A percentile compares a stretch with the other conserved stretches of the same genome.
These are phyloP conservation scores for Amblyraja radiata DNA, from an alignment of 2,797 vertebrate genomes.

Conservation along the genomic window DNA sequence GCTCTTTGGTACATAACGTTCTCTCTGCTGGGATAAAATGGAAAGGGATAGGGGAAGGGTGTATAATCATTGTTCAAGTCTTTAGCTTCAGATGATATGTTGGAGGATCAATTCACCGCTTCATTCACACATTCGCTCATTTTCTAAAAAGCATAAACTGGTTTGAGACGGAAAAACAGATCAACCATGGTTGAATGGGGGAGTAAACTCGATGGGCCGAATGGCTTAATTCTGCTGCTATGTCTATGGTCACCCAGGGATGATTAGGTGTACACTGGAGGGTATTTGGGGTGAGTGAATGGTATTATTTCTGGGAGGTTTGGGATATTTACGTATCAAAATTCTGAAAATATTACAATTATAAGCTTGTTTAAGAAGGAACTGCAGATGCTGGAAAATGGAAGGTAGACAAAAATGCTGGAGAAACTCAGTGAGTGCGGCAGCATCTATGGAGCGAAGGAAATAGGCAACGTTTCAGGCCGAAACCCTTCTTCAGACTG, in stretches of 20 bases:
- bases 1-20: background rate
- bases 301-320: conserved; percentile 41
- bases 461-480: too few species aligned
- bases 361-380: background rate
- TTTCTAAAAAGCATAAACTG: conserved; percentile 47
- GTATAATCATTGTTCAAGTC: conserved; percentile 40
- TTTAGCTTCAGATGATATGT: conserved; percentile 40
- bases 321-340: conserved; percentile 33
- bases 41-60: conserved; percentile 41
- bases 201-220: too few species aligned
- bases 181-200: too few species aligned
- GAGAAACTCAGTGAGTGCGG: too few species aligned
- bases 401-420: too few species aligned
- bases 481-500: too few species aligned
- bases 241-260: conserved; percentile 46
- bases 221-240: too few species aligned
- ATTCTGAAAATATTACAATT: background rate
- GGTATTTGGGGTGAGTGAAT: conserved; percentile 22
- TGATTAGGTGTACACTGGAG: conserved; percentile 21
- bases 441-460: too few species aligned
- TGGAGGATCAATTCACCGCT: conserved; percentile 48
- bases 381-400: too few species aligned
- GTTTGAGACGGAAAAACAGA: background rate
- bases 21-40: background rate
- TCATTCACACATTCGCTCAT: conserved; percentile 48